Base-by-base conservation (phyloP, 1,140 invertebrate species). In the Spodoptera frugiperda region DNA sequence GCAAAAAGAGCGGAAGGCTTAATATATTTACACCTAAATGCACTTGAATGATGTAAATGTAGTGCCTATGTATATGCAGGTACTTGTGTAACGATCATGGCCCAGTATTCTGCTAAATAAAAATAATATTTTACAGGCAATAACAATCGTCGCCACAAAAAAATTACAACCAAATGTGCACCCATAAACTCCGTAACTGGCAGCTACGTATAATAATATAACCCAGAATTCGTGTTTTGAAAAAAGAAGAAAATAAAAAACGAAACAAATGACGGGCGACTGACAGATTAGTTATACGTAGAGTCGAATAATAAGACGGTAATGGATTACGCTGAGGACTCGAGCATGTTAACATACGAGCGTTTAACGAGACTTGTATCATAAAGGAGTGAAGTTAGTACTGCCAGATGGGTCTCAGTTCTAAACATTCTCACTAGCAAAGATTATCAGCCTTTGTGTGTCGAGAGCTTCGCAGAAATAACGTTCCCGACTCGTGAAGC, bases 281-380 rank as follows among this genome's bases (percentile, higher is more conserved):
- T 88, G 84, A 88, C 77, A 78, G 83, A 88, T 86, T 78, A 85
- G 74, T 81, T 78, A 80, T 74, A 79, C 71, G 75, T 63, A 68
- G 59, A 54, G 71, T 71, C 68, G 80, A 82, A 9, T 87, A 84
- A 78, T 63, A 71, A 55, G 77, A 61, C 76, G 81, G 82, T 84
- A 87, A 84, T 84, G 80, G 44, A 70, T 80, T 81, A 80, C 82
- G 80, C 78, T 71, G 44, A 33, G 21, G 30, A 54, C 63, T 51
- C 4, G 59, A 15, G n/a, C 2, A 6, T 12, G 1, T n/a, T 39
- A 46, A 25, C 63, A 49, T 3, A 67, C 46, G 39, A 33, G 39
- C 49, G 8, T 9, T 49, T 49, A 67, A 48, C 2, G 15, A 49
- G 46, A 30, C 63, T 68, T 49, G 3, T 17, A 3, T 12, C 51